Evolutionary conservation across 2,797 vertebrate species (phyloP).

Genomic region (Neoniphon sammara): DNA sequence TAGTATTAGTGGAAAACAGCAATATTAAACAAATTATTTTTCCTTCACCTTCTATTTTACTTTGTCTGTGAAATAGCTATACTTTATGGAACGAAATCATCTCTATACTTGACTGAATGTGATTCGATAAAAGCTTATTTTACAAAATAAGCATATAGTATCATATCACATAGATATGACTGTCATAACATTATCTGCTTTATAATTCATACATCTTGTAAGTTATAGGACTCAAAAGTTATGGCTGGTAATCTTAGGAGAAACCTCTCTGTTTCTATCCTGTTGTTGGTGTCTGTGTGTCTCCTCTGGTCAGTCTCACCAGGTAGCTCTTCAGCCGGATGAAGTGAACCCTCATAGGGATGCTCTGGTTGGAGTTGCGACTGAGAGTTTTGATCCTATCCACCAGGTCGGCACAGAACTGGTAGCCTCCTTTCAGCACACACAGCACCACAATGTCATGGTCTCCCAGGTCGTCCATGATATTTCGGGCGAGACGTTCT

Average conservation of each 20-base stretch:
- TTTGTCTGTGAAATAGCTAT: not conserved
- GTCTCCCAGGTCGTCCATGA: slow-evolving; percentile 92
- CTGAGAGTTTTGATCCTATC: slow-evolving; percentile 90
- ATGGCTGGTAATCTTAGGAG: slow-evolving; percentile 8
- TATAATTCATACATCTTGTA: slow-evolving; percentile 25
- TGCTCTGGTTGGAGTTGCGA: slow-evolving; percentile 87
- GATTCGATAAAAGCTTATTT: too few relatives aligned
- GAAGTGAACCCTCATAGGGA: slow-evolving; percentile 94
- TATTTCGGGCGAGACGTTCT: slow-evolving; percentile 90
- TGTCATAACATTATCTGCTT: slow-evolving; percentile 16
- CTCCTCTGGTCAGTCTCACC: slow-evolving; percentile 78
- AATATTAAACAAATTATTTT: not conserved
- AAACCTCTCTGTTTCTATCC: not conserved
- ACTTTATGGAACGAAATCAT: not conserved
- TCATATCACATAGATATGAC: not conserved
- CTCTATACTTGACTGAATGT: too few relatives aligned
- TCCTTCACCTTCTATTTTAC: not conserved
- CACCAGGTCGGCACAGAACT: slow-evolving; percentile 92
- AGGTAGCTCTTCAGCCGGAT: slow-evolving; percentile 92
- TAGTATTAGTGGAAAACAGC: not conserved
- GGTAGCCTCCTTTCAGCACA: slow-evolving; percentile 92
- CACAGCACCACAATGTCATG: slow-evolving; percentile 91
- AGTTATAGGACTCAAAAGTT: slow-evolving; percentile 37
- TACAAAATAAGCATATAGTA: too few relatives aligned
- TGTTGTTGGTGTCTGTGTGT: not conserved